Evolutionary conservation across 2,888 invertebrate genomes (phyloP), one percentile per base, ranked within the genome.

Genomic region (Polylopha cassiicola): DNA sequence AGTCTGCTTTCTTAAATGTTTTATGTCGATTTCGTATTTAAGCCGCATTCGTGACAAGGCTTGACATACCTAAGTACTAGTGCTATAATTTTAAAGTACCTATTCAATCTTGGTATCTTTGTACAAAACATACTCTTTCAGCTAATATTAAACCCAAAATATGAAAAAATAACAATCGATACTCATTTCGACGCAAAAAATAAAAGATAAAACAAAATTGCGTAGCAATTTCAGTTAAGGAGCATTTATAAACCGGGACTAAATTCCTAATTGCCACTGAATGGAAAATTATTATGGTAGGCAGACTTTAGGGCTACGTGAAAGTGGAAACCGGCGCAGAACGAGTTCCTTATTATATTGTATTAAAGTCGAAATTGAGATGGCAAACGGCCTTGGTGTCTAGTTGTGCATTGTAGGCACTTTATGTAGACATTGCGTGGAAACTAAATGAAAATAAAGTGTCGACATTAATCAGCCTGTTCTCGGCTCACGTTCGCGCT

Each of bases 371-470:
- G 7, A 16, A 21, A 32, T 22, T 23, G 5, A 16, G 22, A 15
- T 32, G 22, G 3, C 16, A 3, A 2, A n/a, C 10, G 7, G 7
- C 13, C 7, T 23, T 23, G 16, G 15, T 7, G n/a, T 9, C 16
- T n/a, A n/a, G 32, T 9, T 37, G 30, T 51, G 50, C 49, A 46
- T 51, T 55, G 50, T 48, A 55, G 41, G 44, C 47, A 50, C 45
- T 31, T 32, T 22, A 50, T 39, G n/a, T n/a, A 47, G 43, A 47
- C 45, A 47, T 43, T 50, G 48, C 53, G 47, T 52, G 51, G 23
- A 44, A 59, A 58, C 55, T 57, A 65, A 73, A 72, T 70, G 66
- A 64, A 72, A 71, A 75, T 65, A 72, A 67, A 75, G 60, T 69
- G 66, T 57, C 47, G 52, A 48, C 67, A 76, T 78, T 76, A 71